A percentile compares a stretch with the other conserved stretches of the same genome.
These are phyloP conservation scores for Steinernema khuongi DNA, from an alignment of 1,140 invertebrate species.

Conservation along the genomic window DNA sequence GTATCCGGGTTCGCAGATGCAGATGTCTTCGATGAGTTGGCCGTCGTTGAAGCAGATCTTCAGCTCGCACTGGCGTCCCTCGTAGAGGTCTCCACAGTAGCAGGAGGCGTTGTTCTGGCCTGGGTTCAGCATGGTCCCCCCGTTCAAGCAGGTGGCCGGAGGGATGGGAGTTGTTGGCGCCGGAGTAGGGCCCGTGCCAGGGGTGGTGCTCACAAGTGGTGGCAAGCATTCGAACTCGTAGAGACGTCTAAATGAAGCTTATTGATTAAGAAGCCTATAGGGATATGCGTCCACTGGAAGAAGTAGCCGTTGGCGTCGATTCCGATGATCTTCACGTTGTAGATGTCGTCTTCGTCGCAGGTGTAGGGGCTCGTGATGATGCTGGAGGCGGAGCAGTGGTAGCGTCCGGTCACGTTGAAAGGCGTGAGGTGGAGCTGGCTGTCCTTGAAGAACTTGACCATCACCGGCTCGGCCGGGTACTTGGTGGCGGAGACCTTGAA, in stretches of 20 bases:
- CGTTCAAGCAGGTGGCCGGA: conserved; percentile 21
- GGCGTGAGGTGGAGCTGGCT: neutral
- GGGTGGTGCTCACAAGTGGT: neutral
- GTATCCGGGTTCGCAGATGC: conserved; percentile 26
- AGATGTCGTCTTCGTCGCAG: conserved; percentile 11
- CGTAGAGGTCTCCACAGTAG: conserved; percentile 33
- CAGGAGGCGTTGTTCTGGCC: neutral
- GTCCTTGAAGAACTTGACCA: conserved; percentile 14
- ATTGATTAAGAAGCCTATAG: too few species aligned
- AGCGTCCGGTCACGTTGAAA: conserved; percentile 7
- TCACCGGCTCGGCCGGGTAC: conserved; percentile 23
- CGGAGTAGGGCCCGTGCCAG: neutral
- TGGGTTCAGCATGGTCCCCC: conserved; percentile 20
- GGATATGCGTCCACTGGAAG: too few species aligned
- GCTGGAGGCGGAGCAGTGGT: conserved; percentile 20
- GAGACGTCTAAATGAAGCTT: too few species aligned
- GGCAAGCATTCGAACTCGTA: conserved; percentile 29
- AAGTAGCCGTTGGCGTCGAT: conserved; percentile 28
- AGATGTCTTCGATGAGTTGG: neutral
- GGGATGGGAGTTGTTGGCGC: conserved; percentile 14
- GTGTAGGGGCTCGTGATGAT: conserved; percentile 20
- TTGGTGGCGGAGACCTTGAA: conserved; percentile 25
- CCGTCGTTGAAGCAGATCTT: conserved; percentile 30
- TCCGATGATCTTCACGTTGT: conserved; percentile 27
- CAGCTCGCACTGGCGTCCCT: conserved; percentile 23